Evolutionary conservation across 2,888 invertebrate genomes (phyloP), one percentile per base, ranked within the genome.

Genomic region (Hylaea fasciaria): DNA sequence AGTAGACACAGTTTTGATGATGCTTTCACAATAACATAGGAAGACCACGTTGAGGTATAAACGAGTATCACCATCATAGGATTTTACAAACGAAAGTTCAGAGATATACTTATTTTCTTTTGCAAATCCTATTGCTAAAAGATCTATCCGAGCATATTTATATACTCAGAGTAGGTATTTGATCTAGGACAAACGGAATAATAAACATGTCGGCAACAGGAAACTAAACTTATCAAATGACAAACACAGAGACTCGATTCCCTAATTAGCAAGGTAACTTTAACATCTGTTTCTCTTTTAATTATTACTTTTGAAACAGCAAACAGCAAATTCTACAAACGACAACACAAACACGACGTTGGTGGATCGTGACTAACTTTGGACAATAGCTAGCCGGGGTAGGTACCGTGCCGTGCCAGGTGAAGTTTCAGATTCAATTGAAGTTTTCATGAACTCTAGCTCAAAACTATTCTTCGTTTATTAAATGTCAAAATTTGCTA

Each of bases 351-450:
- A 55, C 50, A 51, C 50, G 13, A 22, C 45, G 46, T 44, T 53
- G 17, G 32, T 9, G 32, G 32, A 32, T 53, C 29, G 49, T 29
- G 55, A 39, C 48, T 43, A 66, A 69, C 55, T 66, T 69, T 53
- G 52, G 56, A 66, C 66, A 66, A 69, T 60, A 63, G 65, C 57
- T 49, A 52, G 50, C 57, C 58, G 58, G 56, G 62, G 48, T 48
- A 59, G 44, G 41, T 49, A 62, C 62, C 59, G 60, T 47, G 9
- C 1, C 32, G 62, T 64, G 64, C 62, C 53, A 54, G 49, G 48
- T 57, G n/a, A 63, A 66, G 48, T 69, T 66, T 62, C 48, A 62
- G 65, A 69, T 69, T 66, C 65, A 69, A 66, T 69, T 65, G 59
- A 62, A 69, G 62, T 69, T 69, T 65, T 62, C 62, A 54, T 59